phyloP scores from a whole-genome alignment of 2,113 vertebrate genomes.

The Mirounga angustirostris region DNA sequence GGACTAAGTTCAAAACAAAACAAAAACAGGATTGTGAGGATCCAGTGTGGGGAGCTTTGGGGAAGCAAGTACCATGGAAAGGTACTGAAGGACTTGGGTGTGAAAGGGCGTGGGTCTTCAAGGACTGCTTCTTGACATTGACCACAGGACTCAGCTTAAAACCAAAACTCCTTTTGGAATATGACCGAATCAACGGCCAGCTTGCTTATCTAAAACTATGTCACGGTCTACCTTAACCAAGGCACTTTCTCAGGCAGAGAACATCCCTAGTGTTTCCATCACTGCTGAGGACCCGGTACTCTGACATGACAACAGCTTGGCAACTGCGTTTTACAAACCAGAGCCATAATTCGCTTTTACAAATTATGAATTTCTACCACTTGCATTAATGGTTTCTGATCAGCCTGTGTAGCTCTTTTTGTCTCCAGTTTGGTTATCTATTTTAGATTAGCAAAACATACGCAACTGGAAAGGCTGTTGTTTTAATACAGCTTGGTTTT shows the following conservation, averaged over 20 bases:
- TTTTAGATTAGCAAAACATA: neutral
- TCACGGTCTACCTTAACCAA: slow-evolving; percentile 62
- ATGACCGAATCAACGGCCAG: slow-evolving; percentile 34
- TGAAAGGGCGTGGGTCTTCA: neutral
- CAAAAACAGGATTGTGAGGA: neutral
- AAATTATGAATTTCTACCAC: neutral
- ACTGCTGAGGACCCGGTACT: neutral
- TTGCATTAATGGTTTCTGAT: neutral
- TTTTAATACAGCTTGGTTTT: neutral
- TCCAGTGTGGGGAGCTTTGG: neutral
- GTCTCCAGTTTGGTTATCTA: neutral
- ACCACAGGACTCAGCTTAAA: slow-evolving; percentile 37
- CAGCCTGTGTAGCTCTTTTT: neutral
- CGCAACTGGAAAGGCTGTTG: neutral
- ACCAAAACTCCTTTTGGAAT: slow-evolving; percentile 57
- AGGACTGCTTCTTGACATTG: neutral
- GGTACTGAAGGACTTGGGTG: neutral
- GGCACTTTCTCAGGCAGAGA: slow-evolving; percentile 81
- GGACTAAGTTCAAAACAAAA: neutral
- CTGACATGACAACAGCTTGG: neutral
- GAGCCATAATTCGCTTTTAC: neutral
- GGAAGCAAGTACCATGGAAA: neutral
- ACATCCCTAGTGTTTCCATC: neutral
- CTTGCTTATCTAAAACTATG: neutral
- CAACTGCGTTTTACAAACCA: neutral